Base-by-base conservation (phyloP, 2,888 invertebrate species). In the Drosophila acutilabella region DNA sequence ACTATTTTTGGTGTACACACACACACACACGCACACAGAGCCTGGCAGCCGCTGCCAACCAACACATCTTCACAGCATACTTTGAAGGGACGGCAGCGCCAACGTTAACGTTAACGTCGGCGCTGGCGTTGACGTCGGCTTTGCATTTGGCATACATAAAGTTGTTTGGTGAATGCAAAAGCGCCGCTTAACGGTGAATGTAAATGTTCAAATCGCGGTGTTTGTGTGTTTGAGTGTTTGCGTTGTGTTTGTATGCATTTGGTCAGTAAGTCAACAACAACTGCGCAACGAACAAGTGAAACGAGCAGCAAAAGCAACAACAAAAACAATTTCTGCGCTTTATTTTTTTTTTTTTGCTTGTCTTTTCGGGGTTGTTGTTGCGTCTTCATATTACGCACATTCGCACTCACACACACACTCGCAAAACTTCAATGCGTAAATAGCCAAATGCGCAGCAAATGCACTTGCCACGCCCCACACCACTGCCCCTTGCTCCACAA, bases 401-500 rank as follows among this genome's bases (percentile, higher is more conserved):
- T 53, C 42, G 23, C 64, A 45, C 65, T 33, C 41, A 47, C 64
- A 64, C 40, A 53, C 33, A 40, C 40, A 38, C 42, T 40, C 33
- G 41, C 50, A n/a, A 38, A 50, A 44, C 48, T n/a, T 44, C 40
- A 33, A 81, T 89, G 83, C 89, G 88, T 89, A 88, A 71, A 87
- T 75, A 78, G 71, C 64, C 70, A 88, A 89, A 74, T 82, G 89
- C 82, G 82, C 88, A 82, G 88, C 75, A 88, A 82, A 74, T 81
- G 82, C 88, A 89, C 66, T 78, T 85, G 82, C 82, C 81, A 89
- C 81, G 89, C 81, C 81, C 89, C 76, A 85, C 75, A 51, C 60
- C 66, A 52, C 56, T 44, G 62, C 41, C 52, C 40, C 42, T 13
- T 13, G 36, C 30, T 30, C 30, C 30, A 30, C 30, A 30, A 8